Evolutionary conservation across 2,797 vertebrate species (phyloP), one percentile per base, ranked within the genome.

Genomic region (Micromesistius poutassou): DNA sequence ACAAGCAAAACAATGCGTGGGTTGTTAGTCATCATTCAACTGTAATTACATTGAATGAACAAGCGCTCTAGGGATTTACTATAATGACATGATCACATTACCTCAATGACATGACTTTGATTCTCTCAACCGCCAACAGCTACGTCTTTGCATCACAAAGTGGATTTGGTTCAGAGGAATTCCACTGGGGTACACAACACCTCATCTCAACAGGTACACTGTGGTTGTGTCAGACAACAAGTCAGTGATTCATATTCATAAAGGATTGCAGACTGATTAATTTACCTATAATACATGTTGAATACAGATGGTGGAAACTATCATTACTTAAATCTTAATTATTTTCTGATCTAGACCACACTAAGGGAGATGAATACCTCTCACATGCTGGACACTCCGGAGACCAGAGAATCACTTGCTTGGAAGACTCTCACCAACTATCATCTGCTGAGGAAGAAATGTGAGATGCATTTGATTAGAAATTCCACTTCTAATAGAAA

Each of bases 141-240:
- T 55, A 40, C 80, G 81, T 80, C 76, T 62, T 31, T 79, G 76
- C 79, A 82, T 7, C 80, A 76, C 40, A 79, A 83, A 50, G 78
- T 55, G n/a, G 77, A 79, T 13, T 72, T 28, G 1, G 9, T 38
- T 78, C 35, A 79, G 7, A 38, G 78, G 55, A 78, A 72, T 81
- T 74, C 83, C 30, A 16, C 73, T 6, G 12, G 3, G 35, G 12
- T 40, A 22, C n/a, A 72, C 68, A 50, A 72, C 76, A 42, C 80
- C 75, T 28, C 71, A 19, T 75, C 79, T 33, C 85, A 83, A 2
- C 90, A 91, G 88, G 91, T 92, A 77, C 22, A 68, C 30, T 25
- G 30, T 22, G 5, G 71, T 7, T n/a, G 1, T 74, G 36, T 25
- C 33, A 14, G 68, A 30, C 25, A 31, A 30, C 25, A 14, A 10